Conservation (phyloP, 2,888 invertebrate species). For the Folsomia candida region DNA sequence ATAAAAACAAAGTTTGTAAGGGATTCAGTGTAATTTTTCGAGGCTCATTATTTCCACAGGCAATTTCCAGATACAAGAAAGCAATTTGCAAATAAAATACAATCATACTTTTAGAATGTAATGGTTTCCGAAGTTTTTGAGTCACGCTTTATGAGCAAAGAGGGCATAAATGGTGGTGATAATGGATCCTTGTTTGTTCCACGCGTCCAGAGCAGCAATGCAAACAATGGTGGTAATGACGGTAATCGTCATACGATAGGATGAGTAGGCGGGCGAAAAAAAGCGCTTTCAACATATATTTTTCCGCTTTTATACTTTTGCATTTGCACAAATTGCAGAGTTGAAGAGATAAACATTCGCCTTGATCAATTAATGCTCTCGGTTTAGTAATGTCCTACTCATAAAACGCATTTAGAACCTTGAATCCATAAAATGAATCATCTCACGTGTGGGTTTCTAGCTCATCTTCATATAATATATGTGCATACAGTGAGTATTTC, state of each 20-base stretch:
- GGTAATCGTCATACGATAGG: too few relatives aligned
- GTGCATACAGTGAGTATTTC: background rate
- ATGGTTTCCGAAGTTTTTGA: slow-evolving; percentile 9
- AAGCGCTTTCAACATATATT: background rate
- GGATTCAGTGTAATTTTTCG: too few relatives aligned
- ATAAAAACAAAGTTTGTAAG: too few relatives aligned
- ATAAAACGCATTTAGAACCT: too few relatives aligned
- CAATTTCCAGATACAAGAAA: too few relatives aligned
- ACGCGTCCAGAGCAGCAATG: background rate
- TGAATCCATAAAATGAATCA: background rate
- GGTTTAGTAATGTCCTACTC: too few relatives aligned
- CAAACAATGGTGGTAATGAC: background rate
- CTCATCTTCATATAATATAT: background rate
- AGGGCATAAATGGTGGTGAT: background rate
- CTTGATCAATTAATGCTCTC: background rate
- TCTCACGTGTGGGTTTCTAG: background rate
- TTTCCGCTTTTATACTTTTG: background rate
- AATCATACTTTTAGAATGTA: slow-evolving; percentile 3
- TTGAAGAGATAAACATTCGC: background rate
- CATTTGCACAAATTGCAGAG: too few relatives aligned
- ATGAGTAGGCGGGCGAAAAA: background rate
- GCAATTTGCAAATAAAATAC: slow-evolving; percentile 9
- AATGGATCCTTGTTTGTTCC: background rate
- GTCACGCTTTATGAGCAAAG: slow-evolving; percentile 6
- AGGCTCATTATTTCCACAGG: background rate